Conservation (phyloP, 2,888 invertebrate species). For the Andrena praecox region DNA sequence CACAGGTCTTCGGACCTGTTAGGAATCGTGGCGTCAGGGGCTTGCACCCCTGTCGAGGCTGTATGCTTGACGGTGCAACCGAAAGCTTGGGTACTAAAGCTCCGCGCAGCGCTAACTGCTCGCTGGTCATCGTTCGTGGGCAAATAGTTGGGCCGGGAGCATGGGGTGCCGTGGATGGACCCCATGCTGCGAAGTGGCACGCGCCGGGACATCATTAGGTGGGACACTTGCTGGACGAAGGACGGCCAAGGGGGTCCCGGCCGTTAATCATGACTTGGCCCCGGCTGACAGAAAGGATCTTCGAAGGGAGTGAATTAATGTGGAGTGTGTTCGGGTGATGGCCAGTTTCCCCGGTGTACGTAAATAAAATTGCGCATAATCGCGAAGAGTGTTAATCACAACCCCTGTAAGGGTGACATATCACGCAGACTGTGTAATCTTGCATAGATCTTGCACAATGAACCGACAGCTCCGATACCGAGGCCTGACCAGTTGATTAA, state of each 20-base stretch:
- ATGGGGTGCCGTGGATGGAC: slow-evolving; percentile 53
- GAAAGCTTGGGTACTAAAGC: too few species aligned
- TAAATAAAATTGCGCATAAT: not conserved
- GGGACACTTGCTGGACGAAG: slow-evolving; percentile 81
- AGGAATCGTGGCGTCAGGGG: too few species aligned
- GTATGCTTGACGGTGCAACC: too few species aligned
- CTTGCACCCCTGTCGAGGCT: too few species aligned
- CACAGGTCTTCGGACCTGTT: too few species aligned
- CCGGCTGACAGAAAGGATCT: slow-evolving; percentile 41
- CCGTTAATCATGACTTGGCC: slow-evolving; percentile 60
- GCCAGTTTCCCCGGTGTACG: not conserved
- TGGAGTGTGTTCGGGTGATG: slow-evolving; percentile 5
- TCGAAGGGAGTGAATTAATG: slow-evolving; percentile 49
- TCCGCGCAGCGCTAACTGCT: not conserved
- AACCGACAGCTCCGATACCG: slow-evolving; percentile 15
- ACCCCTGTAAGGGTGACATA: too few species aligned
- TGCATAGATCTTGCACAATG: slow-evolving; percentile 9
- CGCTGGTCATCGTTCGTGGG: slow-evolving; percentile 65
- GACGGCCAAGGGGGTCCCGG: slow-evolving; percentile 60
- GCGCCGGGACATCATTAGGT: slow-evolving; percentile 84
- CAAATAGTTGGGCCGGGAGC: slow-evolving; percentile 76
- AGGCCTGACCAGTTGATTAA: slow-evolving; percentile 25
- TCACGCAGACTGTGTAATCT: not conserved
- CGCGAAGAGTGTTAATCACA: too few species aligned
- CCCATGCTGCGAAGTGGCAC: slow-evolving; percentile 82